These are phyloP conservation scores for Acleris cristana DNA, from an alignment of 2,888 invertebrate genomes.

Conservation along the genomic window DNA sequence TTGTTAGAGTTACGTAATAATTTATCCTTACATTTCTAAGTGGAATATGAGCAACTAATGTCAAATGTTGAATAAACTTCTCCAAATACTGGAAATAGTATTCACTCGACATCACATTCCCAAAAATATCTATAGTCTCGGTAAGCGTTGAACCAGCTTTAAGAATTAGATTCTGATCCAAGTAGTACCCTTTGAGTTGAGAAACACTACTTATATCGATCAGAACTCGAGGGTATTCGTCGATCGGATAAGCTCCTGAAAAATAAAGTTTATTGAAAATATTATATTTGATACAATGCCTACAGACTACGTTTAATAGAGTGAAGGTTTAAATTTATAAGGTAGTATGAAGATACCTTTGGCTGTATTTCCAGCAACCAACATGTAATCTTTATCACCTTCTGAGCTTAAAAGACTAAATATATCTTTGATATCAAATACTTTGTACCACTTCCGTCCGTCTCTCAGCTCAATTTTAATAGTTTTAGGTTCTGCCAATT, in stretches of 20 bases:
- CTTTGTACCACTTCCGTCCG: constrained; percentile 71
- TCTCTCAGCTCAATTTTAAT: constrained; percentile 48
- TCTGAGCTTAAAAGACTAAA: constrained; percentile 70
- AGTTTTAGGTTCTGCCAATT: constrained; percentile 45
- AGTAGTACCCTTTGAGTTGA: constrained; percentile 17
- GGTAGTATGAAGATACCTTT: constrained; percentile 69
- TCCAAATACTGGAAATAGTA: constrained; percentile 78
- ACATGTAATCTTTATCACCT: constrained; percentile 66
- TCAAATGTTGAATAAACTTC: constrained; percentile 81
- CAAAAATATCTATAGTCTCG: constrained; percentile 67
- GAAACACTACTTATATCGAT: constrained; percentile 29
- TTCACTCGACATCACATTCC: constrained; percentile 43
- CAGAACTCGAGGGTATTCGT: constrained; percentile 28
- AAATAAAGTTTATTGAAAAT: neutral
- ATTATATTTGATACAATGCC: neutral
- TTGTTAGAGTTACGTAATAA: no score
- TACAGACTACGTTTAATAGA: no score
- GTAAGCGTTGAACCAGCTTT: constrained; percentile 66
- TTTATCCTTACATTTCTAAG: constrained; percentile 84
- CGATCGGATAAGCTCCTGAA: constrained; percentile 28
- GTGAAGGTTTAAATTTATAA: no score
- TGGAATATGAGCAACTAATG: constrained; percentile 85
- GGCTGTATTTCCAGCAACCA: constrained; percentile 87
- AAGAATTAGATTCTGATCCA: constrained; percentile 32
- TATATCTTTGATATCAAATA: constrained; percentile 67